These are phyloP conservation scores for Sinhomidia bicolor DNA, from an alignment of 2,888 invertebrate genomes.

Conservation along the genomic window DNA sequence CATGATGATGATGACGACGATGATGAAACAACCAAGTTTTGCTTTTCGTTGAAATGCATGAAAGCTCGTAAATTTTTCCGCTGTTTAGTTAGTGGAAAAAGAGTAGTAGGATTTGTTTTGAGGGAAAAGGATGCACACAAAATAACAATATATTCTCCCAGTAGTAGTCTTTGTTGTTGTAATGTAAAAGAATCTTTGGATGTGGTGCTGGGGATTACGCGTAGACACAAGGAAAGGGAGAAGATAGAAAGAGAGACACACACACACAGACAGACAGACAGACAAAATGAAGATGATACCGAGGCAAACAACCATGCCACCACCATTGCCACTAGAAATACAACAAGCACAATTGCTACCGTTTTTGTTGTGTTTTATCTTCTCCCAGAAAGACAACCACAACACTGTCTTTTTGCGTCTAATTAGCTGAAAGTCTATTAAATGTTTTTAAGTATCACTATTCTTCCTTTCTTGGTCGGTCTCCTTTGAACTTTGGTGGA, in stretches of 20 bases:
- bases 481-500: constrained; percentile 75
- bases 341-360: constrained; percentile 35
- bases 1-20: background rate
- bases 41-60: constrained; percentile 69
- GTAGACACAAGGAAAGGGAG: constrained; percentile 11
- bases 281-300: constrained; percentile 19
- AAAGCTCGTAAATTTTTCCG: constrained; percentile 64
- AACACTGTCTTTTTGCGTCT: constrained; percentile 77
- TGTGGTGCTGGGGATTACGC: background rate
- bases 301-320: background rate
- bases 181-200: too few species aligned
- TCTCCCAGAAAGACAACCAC: constrained; percentile 66
- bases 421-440: constrained; percentile 77
- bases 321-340: constrained; percentile 5
- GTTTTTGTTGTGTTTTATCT: constrained; percentile 35
- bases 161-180: too few species aligned
- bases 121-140: constrained; percentile 8
- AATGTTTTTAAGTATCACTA: constrained; percentile 69
- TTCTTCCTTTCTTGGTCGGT: constrained; percentile 74
- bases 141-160: too few species aligned
- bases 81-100: too few species aligned
- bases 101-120: constrained; percentile 6
- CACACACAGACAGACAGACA: too few species aligned
- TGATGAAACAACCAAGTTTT: constrained; percentile 44
- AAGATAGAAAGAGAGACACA: too few species aligned